These are phyloP conservation scores for Oostethus manadensis DNA, from an alignment of 2,113 vertebrate species.

Conservation along the genomic window DNA sequence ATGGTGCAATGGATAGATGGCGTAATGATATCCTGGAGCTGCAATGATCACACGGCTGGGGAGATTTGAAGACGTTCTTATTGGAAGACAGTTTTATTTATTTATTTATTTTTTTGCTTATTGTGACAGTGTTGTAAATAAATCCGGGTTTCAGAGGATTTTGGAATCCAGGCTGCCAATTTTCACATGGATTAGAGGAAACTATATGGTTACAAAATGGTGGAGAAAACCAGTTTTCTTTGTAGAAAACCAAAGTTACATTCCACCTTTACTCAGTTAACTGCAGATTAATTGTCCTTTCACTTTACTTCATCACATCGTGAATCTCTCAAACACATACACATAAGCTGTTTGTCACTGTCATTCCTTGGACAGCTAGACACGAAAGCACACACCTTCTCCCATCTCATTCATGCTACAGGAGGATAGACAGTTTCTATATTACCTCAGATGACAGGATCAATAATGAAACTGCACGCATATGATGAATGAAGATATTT, in stretches of 20 bases:
- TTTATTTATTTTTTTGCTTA: neutral
- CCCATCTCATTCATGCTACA: constrained; percentile 5
- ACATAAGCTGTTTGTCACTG: neutral
- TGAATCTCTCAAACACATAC: constrained; percentile 6
- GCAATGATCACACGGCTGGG: constrained; percentile 1
- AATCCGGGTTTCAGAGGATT: neutral
- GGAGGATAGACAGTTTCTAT: constrained; percentile 17
- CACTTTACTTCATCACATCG: neutral
- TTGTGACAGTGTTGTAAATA: neutral
- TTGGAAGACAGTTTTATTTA: neutral
- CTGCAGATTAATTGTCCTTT: constrained; percentile 7
- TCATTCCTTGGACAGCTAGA: neutral
- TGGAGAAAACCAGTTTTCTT: neutral
- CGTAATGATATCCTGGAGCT: constrained; percentile 3
- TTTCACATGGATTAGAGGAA: neutral
- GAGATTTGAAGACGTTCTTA: neutral
- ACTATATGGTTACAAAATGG: neutral
- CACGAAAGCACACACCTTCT: neutral
- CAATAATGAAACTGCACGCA: constrained; percentile 20
- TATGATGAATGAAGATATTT: constrained; percentile 31
- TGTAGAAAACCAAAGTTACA: neutral
- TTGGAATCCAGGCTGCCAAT: neutral
- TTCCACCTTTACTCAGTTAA: constrained; percentile 1
- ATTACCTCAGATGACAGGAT: constrained; percentile 18
- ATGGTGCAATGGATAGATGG: neutral